Base-by-base conservation (phyloP, 2,797 vertebrate species). In the Lutjanus campechanus region DNA sequence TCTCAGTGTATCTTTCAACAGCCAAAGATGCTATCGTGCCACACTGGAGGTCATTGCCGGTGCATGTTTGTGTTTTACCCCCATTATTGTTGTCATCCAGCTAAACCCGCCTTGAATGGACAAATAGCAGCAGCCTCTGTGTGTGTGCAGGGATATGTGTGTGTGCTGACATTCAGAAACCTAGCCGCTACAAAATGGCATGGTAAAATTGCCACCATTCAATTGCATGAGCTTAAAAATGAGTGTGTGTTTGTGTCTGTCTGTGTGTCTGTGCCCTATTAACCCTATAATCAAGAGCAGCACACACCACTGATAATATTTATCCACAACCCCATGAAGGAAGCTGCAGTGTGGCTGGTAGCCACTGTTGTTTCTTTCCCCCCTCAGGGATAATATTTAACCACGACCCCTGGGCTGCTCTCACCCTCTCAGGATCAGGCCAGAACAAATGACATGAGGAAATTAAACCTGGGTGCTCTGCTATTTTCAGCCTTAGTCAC, bases 381-480 rank as follows among this genome's bases (percentile, higher is more conserved):
- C 44, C 53, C 49, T 40, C 13, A 50, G 80, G 58, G 87, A 86
- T 88, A 88, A 89, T 91, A 88, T 94, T 91, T 91, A 90, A 88
- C 82, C 77, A 68, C 19, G 43, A 76, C 81, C 79, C 74, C 69
- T n/a, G 20, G 79, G 75, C 85, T 77, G 71, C 76, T 86, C 83
- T 88, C 83, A 77, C 49, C 84, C 67, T 79, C 55, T 65, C 83
- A 78, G 85, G 77, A 88, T 81, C 82, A 72, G 55, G 66, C 85
- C 81, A 83, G 90, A 89, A 93, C 89, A 91, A 94, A 93, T 92
- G 88, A 91, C 82, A 77, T 40, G 81, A 92, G 91, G 88, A 93
- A 92, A 92, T 92, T 81, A 92, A 94, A 91, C 65, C 76, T 78
- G 73, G 81, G 72, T 70, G 47, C 83, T 66, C 67, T 54, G 80